Evolutionary conservation across 2,888 invertebrate species (phyloP).

Genomic region (Gastrophysa polygoni): DNA sequence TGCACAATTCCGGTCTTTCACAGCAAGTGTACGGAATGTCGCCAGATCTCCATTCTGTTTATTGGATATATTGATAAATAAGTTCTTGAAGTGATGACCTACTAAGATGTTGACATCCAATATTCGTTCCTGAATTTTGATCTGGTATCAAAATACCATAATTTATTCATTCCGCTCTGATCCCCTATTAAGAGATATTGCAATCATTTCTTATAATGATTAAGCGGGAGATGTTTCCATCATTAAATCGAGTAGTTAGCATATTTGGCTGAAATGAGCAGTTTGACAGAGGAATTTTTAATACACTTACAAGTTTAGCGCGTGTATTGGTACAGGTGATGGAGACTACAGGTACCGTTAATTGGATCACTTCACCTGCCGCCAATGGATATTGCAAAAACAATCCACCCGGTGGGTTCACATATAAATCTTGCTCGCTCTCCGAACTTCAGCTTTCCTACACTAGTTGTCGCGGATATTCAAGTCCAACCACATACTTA

Average conservation of each 20-base stretch:
- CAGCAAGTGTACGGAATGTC: too few species aligned
- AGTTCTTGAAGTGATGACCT: too few species aligned
- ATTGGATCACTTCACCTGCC: constrained; percentile 58
- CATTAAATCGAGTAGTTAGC: constrained; percentile 26
- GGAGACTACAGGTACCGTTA: constrained; percentile 58
- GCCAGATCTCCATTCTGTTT: too few species aligned
- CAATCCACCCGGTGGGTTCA: constrained; percentile 20
- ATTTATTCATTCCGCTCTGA: too few species aligned
- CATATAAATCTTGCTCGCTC: constrained; percentile 13
- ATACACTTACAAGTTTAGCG: constrained; percentile 43
- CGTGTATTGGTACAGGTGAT: constrained; percentile 56
- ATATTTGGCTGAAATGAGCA: constrained; percentile 36
- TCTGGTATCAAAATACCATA: too few species aligned
- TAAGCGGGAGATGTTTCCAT: neutral
- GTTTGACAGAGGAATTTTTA: constrained; percentile 43
- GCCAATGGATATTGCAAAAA: constrained; percentile 34
- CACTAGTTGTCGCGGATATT: too few species aligned
- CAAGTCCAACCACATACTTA: too few species aligned
- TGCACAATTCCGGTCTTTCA: too few species aligned
- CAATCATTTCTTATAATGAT: neutral
- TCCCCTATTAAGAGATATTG: neutral
- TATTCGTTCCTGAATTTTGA: too few species aligned
- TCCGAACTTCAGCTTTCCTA: too few species aligned
- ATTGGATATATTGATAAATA: too few species aligned
- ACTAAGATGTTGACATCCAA: too few species aligned